Conservation (phyloP, 2,888 invertebrate species). For the Melanargia galathea region DNA sequence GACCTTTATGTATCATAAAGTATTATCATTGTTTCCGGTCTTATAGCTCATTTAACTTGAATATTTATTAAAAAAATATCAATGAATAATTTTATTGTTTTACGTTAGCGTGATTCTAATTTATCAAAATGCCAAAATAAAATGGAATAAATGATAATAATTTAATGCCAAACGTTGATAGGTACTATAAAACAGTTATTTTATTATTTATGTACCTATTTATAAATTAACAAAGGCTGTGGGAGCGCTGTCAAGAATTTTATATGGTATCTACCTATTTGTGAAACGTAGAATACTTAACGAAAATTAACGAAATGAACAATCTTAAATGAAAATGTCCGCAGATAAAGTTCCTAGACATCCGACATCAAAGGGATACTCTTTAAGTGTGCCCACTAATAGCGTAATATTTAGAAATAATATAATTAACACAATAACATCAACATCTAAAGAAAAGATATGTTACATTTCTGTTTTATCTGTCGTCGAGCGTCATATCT, state of each 20-base stretch:
- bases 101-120: slow-evolving; percentile 10
- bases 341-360: slow-evolving; percentile 28
- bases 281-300: slow-evolving; percentile 25
- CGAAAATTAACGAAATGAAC: slow-evolving; percentile 12
- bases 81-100: background rate
- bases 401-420: slow-evolving; percentile 41
- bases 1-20: slow-evolving; percentile 8
- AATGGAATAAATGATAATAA: too few species aligned
- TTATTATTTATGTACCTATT: background rate
- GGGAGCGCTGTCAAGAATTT: slow-evolving; percentile 9
- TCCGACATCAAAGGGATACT: slow-evolving; percentile 42
- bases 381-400: slow-evolving; percentile 40
- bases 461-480: slow-evolving; percentile 32
- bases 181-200: background rate
- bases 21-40: slow-evolving; percentile 19
- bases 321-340: slow-evolving; percentile 11
- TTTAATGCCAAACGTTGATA: slow-evolving; percentile 5
- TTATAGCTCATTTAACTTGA: slow-evolving; percentile 10
- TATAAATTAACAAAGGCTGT: background rate
- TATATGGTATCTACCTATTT: slow-evolving; percentile 16
- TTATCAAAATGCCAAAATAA: slow-evolving; percentile 9
- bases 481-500: slow-evolving; percentile 5
- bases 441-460: slow-evolving; percentile 32
- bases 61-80: slow-evolving; percentile 5
- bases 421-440: slow-evolving; percentile 38